Conservation (phyloP, 2,888 invertebrate genomes). For the Campaea margaritaria region DNA sequence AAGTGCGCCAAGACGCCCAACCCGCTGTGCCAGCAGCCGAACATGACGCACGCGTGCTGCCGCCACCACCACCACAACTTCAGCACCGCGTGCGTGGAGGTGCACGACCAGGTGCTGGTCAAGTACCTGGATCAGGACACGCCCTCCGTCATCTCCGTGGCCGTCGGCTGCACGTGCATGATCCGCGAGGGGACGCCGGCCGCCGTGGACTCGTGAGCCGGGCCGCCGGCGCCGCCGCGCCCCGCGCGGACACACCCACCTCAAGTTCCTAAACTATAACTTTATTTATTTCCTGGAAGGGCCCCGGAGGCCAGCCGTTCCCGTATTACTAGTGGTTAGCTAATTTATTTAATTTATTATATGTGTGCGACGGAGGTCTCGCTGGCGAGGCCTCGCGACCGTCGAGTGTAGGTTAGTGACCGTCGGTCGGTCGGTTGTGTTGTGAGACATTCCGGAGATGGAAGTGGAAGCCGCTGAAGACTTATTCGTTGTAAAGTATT, state of each 20-base stretch:
- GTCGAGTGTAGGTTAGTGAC: conserved; percentile 2
- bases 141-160: conserved; percentile 54
- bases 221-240: conserved; percentile 42
- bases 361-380: conserved; percentile 15
- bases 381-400: conserved; percentile 28
- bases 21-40: conserved; percentile 62
- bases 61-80: conserved; percentile 60
- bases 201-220: conserved; percentile 51
- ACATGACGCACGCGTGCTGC: conserved; percentile 70
- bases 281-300: conserved; percentile 15
- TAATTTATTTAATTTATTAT: conserved; percentile 34
- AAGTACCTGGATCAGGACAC: conserved; percentile 52
- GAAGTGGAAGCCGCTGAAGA: conserved; percentile 25
- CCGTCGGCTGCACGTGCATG: conserved; percentile 78
- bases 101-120: conserved; percentile 74
- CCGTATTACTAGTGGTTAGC: conserved; percentile 26
- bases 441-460: conserved; percentile 32
- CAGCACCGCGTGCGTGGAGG: conserved; percentile 72
- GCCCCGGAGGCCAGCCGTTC: conserved; percentile 17
- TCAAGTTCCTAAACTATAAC: conserved; percentile 32
- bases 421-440: conserved; percentile 5
- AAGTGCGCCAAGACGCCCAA: conserved; percentile 65
- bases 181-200: conserved; percentile 55
- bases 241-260: conserved; percentile 21
- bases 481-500: conserved; percentile 26